phyloP scores from a whole-genome alignment of 1,140 invertebrate species.

The Diachasma alloeum region DNA sequence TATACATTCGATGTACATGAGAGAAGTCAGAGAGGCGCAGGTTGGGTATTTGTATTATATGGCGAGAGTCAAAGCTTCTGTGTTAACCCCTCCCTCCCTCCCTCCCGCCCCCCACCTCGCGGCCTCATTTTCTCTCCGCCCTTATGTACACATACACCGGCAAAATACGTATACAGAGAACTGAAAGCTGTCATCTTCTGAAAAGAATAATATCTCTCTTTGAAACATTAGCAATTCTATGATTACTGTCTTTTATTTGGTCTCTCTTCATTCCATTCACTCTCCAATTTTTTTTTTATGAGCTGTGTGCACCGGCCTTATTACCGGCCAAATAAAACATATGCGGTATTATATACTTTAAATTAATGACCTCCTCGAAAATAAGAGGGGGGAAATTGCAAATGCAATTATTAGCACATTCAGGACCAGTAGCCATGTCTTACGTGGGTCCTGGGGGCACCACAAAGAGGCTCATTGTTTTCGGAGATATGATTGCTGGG shows the following conservation, averaged over 20 bases:
- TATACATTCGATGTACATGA: conserved; percentile 1
- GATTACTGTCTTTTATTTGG: conserved; percentile 45
- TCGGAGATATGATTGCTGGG: background rate
- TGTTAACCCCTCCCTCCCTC: background rate
- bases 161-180: background rate
- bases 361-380: conserved; percentile 62
- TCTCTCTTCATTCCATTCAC: conserved; percentile 38
- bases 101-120: background rate
- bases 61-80: background rate
- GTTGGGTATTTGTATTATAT: background rate
- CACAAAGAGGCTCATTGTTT: background rate
- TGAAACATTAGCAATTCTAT: conserved; percentile 59
- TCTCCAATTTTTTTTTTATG: conserved; percentile 20
- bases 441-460: background rate
- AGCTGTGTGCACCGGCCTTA: background rate
- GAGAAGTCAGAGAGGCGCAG: background rate
- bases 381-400: conserved; percentile 54
- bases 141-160: background rate
- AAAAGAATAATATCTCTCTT: conserved; percentile 55
- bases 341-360: conserved; percentile 41
- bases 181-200: conserved; percentile 33
- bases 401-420: conserved; percentile 58
- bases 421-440: conserved; percentile 32
- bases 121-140: conserved; percentile 10
- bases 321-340: conserved; percentile 3